phyloP scores from a whole-genome alignment of 2,888 invertebrate genomes.

The Ormyrus labotus region DNA sequence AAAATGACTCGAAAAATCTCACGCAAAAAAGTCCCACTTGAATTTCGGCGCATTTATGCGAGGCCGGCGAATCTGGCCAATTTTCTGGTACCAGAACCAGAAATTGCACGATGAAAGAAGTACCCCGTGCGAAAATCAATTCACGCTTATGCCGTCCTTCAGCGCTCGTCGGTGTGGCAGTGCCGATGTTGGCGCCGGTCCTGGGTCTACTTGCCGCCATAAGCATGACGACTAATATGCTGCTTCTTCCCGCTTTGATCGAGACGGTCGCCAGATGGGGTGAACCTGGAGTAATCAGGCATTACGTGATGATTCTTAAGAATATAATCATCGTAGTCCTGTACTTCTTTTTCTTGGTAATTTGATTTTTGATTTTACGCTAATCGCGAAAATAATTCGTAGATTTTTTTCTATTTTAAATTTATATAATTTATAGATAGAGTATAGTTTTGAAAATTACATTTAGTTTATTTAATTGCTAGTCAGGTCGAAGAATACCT shows the following conservation, averaged over 20 bases:
- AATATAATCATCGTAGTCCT: constrained; percentile 66
- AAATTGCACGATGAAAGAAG: not conserved
- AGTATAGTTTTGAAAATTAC: too few species aligned
- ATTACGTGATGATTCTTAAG: constrained; percentile 63
- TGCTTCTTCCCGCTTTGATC: constrained; percentile 70
- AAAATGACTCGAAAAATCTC: too few species aligned
- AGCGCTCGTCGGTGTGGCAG: constrained; percentile 77
- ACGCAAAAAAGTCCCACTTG: too few species aligned
- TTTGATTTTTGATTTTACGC: too few species aligned
- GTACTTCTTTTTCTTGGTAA: constrained; percentile 66
- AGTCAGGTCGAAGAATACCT: too few species aligned
- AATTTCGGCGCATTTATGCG: too few species aligned
- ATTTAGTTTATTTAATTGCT: too few species aligned
- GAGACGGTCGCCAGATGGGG: constrained; percentile 69
- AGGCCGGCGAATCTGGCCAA: too few species aligned
- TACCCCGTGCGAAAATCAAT: constrained; percentile 3
- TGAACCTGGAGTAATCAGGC: constrained; percentile 60
- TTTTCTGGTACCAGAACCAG: too few species aligned
- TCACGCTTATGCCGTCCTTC: not conserved
- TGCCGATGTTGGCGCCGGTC: constrained; percentile 79
- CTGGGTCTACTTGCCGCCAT: constrained; percentile 79
- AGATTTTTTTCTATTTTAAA: too few species aligned
- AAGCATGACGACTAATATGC: constrained; percentile 77
- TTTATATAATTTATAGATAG: too few species aligned
- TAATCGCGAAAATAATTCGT: too few species aligned